phyloP scores from a whole-genome alignment of 2,888 invertebrate genomes.

The Aromia moschata region DNA sequence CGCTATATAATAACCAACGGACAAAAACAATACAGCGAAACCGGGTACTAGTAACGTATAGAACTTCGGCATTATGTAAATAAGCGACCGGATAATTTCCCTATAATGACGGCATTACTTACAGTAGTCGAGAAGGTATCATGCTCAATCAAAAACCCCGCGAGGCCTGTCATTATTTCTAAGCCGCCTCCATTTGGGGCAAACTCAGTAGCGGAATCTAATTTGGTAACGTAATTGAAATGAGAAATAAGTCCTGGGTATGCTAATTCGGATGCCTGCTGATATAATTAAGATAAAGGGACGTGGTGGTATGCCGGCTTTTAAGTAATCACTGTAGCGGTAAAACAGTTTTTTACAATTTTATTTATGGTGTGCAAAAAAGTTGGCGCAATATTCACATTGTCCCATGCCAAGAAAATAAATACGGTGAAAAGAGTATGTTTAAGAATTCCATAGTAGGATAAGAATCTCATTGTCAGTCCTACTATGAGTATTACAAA shows the following conservation, averaged over 20 bases:
- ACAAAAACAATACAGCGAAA: too few species aligned
- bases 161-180: slow-evolving; percentile 46
- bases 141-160: slow-evolving; percentile 47
- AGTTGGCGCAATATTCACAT: too few species aligned
- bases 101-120: slow-evolving; percentile 31
- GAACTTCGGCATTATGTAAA: slow-evolving; percentile 22
- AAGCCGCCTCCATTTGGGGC: slow-evolving; percentile 47
- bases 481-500: too few species aligned
- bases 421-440: too few species aligned
- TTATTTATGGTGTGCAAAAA: too few species aligned
- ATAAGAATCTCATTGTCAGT: too few species aligned
- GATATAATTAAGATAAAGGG: background rate
- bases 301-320: too few species aligned
- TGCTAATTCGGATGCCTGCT: background rate
- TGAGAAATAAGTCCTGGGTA: slow-evolving; percentile 1
- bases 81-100: slow-evolving; percentile 26
- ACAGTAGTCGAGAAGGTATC: slow-evolving; percentile 44
- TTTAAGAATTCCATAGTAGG: too few species aligned
- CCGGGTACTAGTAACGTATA: slow-evolving; percentile 1
- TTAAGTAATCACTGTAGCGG: too few species aligned
- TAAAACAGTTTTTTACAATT: too few species aligned
- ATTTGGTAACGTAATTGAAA: slow-evolving; percentile 47
- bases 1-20: too few species aligned
- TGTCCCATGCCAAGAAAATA: too few species aligned
- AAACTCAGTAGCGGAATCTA: slow-evolving; percentile 51